Evolutionary conservation across 2,888 invertebrate genomes (phyloP).

Genomic region (Gasteruption jaculator): DNA sequence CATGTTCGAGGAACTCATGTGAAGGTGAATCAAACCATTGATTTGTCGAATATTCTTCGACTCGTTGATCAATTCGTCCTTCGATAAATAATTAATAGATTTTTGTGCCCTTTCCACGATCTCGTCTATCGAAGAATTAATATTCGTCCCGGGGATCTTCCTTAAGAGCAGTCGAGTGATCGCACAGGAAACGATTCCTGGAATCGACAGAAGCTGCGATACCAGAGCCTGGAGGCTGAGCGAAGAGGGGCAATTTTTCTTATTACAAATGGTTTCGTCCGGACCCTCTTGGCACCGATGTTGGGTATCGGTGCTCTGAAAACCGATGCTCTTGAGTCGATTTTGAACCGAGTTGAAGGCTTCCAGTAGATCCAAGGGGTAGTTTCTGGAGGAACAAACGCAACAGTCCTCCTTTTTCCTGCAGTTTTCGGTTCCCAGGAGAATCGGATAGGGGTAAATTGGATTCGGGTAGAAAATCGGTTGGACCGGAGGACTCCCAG

Average conservation of each 20-base stretch:
- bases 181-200: slow-evolving; percentile 41
- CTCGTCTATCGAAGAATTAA: slow-evolving; percentile 36
- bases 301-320: slow-evolving; percentile 13
- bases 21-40: slow-evolving; percentile 41
- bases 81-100: slow-evolving; percentile 29
- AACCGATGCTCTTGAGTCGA: slow-evolving; percentile 5
- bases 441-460: slow-evolving; percentile 34
- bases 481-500: no score
- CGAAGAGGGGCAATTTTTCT: slow-evolving; percentile 39
- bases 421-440: slow-evolving; percentile 29
- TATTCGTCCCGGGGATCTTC: slow-evolving; percentile 39
- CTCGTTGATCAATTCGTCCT: slow-evolving; percentile 41
- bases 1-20: slow-evolving; percentile 38
- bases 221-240: slow-evolving; percentile 43
- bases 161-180: slow-evolving; percentile 39
- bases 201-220: slow-evolving; percentile 41
- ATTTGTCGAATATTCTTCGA: slow-evolving; percentile 38
- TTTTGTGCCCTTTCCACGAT: slow-evolving; percentile 37
- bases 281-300: slow-evolving; percentile 28
- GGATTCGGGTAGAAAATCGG: slow-evolving; percentile 25
- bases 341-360: neutral
- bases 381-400: slow-evolving; percentile 9
- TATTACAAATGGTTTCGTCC: slow-evolving; percentile 34
- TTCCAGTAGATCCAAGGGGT: neutral
- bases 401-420: slow-evolving; percentile 19